phyloP scores from a whole-genome alignment of 2,888 invertebrate genomes.

The Diarsia brunnea region DNA sequence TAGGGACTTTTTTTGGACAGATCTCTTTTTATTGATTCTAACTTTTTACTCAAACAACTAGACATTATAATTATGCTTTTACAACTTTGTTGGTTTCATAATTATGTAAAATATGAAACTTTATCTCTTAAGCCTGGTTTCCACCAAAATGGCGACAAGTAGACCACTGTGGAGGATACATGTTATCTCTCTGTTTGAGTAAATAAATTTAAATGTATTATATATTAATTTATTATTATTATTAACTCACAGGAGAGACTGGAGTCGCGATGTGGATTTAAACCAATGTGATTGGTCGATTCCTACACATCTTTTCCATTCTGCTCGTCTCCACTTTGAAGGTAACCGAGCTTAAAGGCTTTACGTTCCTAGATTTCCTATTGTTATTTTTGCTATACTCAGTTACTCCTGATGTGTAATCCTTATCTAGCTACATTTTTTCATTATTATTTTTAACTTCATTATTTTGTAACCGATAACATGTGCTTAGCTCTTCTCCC shows the following conservation, averaged over 20 bases:
- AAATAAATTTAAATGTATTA: no score
- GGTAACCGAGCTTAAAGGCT: background rate
- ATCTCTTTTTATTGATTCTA: background rate
- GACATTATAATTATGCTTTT: background rate
- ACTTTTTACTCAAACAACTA: background rate
- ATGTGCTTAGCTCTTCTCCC: constrained; percentile 61
- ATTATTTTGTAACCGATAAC: constrained; percentile 32
- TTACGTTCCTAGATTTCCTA: no score
- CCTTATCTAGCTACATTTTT: background rate
- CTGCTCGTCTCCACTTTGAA: no score
- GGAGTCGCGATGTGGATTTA: background rate
- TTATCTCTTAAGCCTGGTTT: background rate
- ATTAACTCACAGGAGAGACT: background rate
- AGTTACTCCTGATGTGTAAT: background rate
- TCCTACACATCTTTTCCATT: no score
- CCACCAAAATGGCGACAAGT: background rate
- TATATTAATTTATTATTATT: no score
- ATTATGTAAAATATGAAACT: background rate
- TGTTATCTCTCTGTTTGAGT: no score
- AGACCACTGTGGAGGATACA: background rate
- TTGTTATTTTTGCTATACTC: no score
- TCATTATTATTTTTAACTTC: background rate
- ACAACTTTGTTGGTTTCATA: background rate
- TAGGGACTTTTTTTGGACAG: background rate
- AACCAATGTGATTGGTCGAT: background rate